A percentile compares a stretch with the other conserved stretches of the same genome.
Conservation (phyloP, 2,888 invertebrate species). For the Gymnosoma rotundatum region DNA sequence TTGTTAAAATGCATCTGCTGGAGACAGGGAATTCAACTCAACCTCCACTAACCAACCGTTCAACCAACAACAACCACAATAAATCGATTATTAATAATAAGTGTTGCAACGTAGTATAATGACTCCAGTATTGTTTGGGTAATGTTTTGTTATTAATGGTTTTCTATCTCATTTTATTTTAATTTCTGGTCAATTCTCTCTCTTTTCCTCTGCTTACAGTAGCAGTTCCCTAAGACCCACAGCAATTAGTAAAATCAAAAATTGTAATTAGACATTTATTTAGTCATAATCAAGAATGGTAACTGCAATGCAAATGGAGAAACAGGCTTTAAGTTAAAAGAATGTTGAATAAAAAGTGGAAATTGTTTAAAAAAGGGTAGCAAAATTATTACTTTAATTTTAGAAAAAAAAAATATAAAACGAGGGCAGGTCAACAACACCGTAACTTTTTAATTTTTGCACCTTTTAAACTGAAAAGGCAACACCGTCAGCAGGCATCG, state of each 20-base stretch:
- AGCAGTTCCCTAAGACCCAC: not conserved
- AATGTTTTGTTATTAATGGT: not conserved
- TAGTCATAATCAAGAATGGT: not conserved
- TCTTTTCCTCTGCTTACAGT: not conserved
- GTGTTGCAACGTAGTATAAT: slow-evolving; percentile 3
- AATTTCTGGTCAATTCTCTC: not conserved
- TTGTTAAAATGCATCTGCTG: slow-evolving; percentile 34
- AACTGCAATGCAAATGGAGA: not conserved
- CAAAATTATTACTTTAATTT: too few species aligned
- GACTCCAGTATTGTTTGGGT: slow-evolving; percentile 2
- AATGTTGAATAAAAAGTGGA: too few species aligned
- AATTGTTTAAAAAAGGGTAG: too few species aligned
- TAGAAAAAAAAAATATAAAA: too few species aligned
- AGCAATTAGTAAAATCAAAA: slow-evolving; percentile 46
- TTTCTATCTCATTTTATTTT: not conserved
- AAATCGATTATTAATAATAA: slow-evolving; percentile 66
- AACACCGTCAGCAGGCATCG: too few species aligned
- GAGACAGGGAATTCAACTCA: slow-evolving; percentile 27
- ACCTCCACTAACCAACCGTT: slow-evolving; percentile 4
- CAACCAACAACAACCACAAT: slow-evolving; percentile 45
- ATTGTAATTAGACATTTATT: slow-evolving; percentile 22
- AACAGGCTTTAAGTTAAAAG: too few species aligned
- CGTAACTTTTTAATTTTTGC: too few species aligned
- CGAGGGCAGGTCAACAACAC: too few species aligned
- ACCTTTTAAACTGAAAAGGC: too few species aligned